phyloP scores from a whole-genome alignment of 1,140 invertebrate species.

The Cataglyphis hispanica region DNA sequence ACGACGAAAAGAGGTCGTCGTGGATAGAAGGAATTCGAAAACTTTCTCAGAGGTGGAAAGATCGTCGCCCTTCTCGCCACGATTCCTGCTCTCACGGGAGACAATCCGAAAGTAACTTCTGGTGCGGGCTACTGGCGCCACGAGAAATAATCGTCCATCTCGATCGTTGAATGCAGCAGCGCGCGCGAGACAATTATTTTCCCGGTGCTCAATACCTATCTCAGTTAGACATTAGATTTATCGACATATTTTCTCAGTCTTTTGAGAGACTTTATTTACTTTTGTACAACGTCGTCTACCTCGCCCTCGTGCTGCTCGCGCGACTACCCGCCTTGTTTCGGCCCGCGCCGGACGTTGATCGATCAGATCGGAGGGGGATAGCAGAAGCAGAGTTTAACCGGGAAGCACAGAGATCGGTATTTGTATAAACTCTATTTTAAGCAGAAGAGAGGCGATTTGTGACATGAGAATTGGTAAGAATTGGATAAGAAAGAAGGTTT shows the following conservation, averaged over 20 bases:
- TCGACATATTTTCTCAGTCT: constrained; percentile 79
- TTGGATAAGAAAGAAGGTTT: not conserved
- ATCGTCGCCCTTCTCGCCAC: constrained; percentile 65
- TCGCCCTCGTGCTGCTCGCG: constrained; percentile 30
- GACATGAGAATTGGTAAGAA: constrained; percentile 30
- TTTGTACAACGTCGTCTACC: constrained; percentile 65
- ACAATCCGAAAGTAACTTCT: constrained; percentile 68
- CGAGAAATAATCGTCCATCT: constrained; percentile 64
- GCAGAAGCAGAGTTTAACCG: constrained; percentile 29
- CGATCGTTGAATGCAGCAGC: not conserved
- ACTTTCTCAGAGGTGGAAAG: constrained; percentile 68
- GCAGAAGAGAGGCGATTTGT: not conserved
- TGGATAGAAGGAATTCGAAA: constrained; percentile 59
- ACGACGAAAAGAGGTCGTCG: constrained; percentile 52
- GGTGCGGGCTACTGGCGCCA: not conserved
- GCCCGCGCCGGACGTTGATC: constrained; percentile 30
- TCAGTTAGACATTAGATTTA: constrained; percentile 78
- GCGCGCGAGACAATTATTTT: constrained; percentile 53
- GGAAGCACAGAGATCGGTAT: constrained; percentile 27
- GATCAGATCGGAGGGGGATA: constrained; percentile 56
- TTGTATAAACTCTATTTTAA: constrained; percentile 56
- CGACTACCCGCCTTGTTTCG: constrained; percentile 51
- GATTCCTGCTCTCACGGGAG: constrained; percentile 39
- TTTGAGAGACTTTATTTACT: constrained; percentile 73
- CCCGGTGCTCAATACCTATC: constrained; percentile 66